These are phyloP conservation scores for Heterodera filipjevi DNA, from an alignment of 2,888 invertebrate species.

Conservation along the genomic window DNA sequence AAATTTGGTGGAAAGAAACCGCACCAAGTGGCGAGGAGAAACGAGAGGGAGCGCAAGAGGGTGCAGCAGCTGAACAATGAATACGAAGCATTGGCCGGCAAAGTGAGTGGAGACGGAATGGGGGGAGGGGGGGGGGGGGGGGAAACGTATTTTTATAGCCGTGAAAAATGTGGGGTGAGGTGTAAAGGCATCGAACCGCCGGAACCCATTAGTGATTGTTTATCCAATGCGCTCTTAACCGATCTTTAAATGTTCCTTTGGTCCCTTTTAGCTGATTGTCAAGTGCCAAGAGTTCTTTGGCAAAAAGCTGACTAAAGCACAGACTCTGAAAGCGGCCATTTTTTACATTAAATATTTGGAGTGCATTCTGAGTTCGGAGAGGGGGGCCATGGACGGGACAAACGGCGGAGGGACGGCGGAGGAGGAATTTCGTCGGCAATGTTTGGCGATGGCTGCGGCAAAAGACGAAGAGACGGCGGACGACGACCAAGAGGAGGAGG, in stretches of 20 bases:
- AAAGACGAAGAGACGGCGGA: slow-evolving; percentile 11
- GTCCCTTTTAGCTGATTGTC: slow-evolving; percentile 5
- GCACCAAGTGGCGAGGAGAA: slow-evolving; percentile 49
- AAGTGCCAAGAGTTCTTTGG: slow-evolving; percentile 28
- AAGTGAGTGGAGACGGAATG: background rate
- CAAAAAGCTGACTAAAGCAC: slow-evolving; percentile 49
- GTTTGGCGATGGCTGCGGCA: slow-evolving; percentile 13
- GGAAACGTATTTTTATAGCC: too few relatives aligned
- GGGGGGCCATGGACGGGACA: background rate
- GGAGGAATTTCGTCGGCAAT: slow-evolving; percentile 16
- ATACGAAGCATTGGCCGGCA: slow-evolving; percentile 41
- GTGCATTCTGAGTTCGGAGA: slow-evolving; percentile 19
- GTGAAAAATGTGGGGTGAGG: too few relatives aligned
- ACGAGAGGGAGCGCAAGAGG: slow-evolving; percentile 46
- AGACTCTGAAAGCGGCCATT: slow-evolving; percentile 48
- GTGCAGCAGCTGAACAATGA: slow-evolving; percentile 45
- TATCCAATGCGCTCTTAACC: too few relatives aligned
- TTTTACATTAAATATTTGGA: slow-evolving; percentile 44
- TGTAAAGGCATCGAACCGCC: too few relatives aligned
- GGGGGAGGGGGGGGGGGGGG: background rate
- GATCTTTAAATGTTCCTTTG: too few relatives aligned
- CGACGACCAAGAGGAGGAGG: background rate
- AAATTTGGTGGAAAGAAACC: slow-evolving; percentile 39
- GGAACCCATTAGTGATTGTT: too few relatives aligned
- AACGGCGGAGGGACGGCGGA: background rate